Evolutionary conservation across 2,888 invertebrate genomes (phyloP).

Genomic region (Sussaba pulchella): DNA sequence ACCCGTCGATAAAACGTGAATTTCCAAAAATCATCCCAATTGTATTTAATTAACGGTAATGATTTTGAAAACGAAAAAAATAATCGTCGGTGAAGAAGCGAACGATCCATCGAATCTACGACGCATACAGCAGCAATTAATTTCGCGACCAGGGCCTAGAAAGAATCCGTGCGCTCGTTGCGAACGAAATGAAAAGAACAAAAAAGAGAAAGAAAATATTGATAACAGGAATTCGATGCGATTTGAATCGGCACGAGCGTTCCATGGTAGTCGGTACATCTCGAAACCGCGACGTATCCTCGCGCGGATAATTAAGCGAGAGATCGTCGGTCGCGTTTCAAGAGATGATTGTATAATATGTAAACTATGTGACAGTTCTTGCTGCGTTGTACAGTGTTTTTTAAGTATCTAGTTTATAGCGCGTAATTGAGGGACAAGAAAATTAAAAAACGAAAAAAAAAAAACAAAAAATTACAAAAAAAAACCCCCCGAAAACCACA

Average conservation of each 20-base stretch:
- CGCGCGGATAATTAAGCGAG: slow-evolving; percentile 34
- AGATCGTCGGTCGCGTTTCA: slow-evolving; percentile 43
- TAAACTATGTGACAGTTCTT: slow-evolving; percentile 84
- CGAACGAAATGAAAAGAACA: slow-evolving; percentile 31
- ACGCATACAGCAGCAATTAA: slow-evolving; percentile 21
- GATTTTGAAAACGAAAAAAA: neutral
- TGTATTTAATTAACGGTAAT: neutral
- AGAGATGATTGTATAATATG: slow-evolving; percentile 83
- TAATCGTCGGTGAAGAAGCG: neutral
- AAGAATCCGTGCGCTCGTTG: slow-evolving; percentile 54
- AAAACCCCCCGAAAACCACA: slow-evolving; percentile 29
- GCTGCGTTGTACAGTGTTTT: slow-evolving; percentile 84
- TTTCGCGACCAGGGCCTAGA: slow-evolving; percentile 68
- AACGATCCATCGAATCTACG: slow-evolving; percentile 36
- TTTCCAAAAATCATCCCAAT: neutral
- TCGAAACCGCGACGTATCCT: slow-evolving; percentile 62
- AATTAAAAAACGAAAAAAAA: slow-evolving; percentile 8
- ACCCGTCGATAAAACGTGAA: neutral
- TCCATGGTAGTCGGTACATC: slow-evolving; percentile 63
- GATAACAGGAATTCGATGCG: slow-evolving; percentile 44
- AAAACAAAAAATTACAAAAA: too few relatives aligned
- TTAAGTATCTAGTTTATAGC: slow-evolving; percentile 84
- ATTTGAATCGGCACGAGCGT: slow-evolving; percentile 56
- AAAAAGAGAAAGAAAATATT: slow-evolving; percentile 10
- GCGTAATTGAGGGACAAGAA: slow-evolving; percentile 81